These are phyloP conservation scores for Conus canariensis DNA, from an alignment of 2,888 invertebrate genomes.

Conservation along the genomic window DNA sequence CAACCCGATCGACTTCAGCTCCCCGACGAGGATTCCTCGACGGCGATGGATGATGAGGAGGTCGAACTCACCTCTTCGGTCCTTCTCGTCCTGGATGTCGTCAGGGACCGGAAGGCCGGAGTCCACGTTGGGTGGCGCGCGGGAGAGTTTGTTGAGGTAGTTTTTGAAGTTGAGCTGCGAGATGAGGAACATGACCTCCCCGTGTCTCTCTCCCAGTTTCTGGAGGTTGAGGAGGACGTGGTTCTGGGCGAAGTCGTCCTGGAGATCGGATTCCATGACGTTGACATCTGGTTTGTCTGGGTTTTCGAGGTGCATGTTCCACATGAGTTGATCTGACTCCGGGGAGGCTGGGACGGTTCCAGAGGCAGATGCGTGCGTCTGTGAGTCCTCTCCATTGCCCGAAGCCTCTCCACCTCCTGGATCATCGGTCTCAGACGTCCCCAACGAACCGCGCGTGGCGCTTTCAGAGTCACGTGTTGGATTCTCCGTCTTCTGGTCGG, in stretches of 20 bases:
- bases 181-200: conserved; percentile 27
- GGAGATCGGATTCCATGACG: not conserved
- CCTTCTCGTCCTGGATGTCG: not conserved
- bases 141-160: conserved; percentile 18
- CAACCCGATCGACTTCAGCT: conserved; percentile 26
- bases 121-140: not conserved
- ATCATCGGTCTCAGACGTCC: not conserved
- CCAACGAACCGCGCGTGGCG: not conserved
- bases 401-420: not conserved
- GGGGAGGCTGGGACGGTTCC: too few species aligned
- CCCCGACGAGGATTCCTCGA: conserved; percentile 21
- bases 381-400: not conserved
- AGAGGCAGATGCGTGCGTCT: too few species aligned
- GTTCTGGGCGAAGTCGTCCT: conserved; percentile 21
- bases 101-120: not conserved
- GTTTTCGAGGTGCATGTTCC: not conserved
- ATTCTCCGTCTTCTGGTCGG: not conserved
- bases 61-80: conserved; percentile 22
- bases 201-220: not conserved
- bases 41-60: conserved; percentile 15
- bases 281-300: not conserved
- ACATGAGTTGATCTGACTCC: not conserved
- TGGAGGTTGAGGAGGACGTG: conserved; percentile 17
- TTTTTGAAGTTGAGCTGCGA: conserved; percentile 24
- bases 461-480: not conserved